Evolutionary conservation across 2,113 vertebrate species (phyloP).

Genomic region (Paradoxurus hermaphroditus): DNA sequence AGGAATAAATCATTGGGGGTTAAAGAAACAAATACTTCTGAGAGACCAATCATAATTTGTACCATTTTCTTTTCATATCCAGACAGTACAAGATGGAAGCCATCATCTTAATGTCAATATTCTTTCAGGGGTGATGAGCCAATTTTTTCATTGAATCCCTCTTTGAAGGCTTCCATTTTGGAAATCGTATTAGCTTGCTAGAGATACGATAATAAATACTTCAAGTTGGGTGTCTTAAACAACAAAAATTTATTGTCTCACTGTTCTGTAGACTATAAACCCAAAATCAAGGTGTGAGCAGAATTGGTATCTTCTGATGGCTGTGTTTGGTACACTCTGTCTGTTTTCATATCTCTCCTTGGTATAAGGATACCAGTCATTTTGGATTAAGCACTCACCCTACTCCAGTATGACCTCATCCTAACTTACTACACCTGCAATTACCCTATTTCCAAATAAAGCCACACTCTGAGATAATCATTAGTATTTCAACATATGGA

Average conservation of each 20-base stretch:
- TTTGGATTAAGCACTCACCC: not conserved
- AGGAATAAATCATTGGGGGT: not conserved
- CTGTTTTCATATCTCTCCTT: not conserved
- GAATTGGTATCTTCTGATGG: not conserved
- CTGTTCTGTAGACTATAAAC: not conserved
- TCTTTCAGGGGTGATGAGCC: not conserved
- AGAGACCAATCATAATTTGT: not conserved
- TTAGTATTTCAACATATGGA: not conserved
- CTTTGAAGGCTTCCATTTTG: not conserved
- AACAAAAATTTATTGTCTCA: not conserved
- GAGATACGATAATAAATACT: not conserved
- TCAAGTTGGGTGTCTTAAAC: not conserved
- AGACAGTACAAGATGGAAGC: not conserved
- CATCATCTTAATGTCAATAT: not conserved
- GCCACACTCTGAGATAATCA: not conserved
- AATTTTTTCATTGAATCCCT: not conserved
- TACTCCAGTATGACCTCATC: not conserved
- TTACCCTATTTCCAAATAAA: not conserved
- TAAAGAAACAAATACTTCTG: not conserved
- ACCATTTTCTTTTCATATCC: not conserved
- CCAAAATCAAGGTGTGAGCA: not conserved
- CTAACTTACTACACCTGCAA: not conserved
- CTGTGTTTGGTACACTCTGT: no score
- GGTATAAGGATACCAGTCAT: not conserved
- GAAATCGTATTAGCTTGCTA: not conserved